Evolutionary conservation across 2,113 vertebrate genomes (phyloP), one percentile per base, ranked within the genome.

Genomic region (Platysteira castanea): DNA sequence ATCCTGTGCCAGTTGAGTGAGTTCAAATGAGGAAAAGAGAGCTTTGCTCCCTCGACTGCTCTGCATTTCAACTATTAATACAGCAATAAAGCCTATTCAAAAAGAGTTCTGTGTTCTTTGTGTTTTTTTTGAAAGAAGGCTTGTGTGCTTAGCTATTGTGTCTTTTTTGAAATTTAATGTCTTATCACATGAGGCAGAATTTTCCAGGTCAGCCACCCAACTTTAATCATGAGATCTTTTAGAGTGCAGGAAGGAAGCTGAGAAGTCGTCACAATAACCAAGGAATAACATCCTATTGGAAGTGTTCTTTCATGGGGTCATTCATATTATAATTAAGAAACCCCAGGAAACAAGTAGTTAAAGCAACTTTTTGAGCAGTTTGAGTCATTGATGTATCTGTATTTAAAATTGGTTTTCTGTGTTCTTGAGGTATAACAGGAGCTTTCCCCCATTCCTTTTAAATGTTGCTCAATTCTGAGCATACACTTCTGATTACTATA

Each of bases 151-250:
- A 67, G 89, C 91, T 91, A 79, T 96, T 97, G 89, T 97, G 91
- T 95, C 84, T 89, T 81, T 93, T 81, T 91, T 82, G 69, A 97
- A 95, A 89, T 91, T 24, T 80, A 41, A 74, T 90, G 89, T 86
- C 71, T 96, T 96, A 93, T 81, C 85, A 86, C 68, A 93, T 88
- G 88, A 89, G 73, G 79, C 95, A 96, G 92, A 95, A 61, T 95
- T 93, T 96, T 95, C 96, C 96, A 93, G 92, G 85, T 96, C 90
- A 95, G 31, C 87, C 92, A 95, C 96, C 79, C 85, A 95, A 56
- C 81, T 94, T 95, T 81, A 95, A 93, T 96, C 50, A 47, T 90
- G 64, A 84, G 64, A 94, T 90, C 85, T 90, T 54, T 60, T 46
- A 18, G 88, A 85, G 47, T 30, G 15, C 88, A 94, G 92, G 95